Base-by-base conservation (phyloP, 1,140 invertebrate species). In the Micrasema minimum region DNA sequence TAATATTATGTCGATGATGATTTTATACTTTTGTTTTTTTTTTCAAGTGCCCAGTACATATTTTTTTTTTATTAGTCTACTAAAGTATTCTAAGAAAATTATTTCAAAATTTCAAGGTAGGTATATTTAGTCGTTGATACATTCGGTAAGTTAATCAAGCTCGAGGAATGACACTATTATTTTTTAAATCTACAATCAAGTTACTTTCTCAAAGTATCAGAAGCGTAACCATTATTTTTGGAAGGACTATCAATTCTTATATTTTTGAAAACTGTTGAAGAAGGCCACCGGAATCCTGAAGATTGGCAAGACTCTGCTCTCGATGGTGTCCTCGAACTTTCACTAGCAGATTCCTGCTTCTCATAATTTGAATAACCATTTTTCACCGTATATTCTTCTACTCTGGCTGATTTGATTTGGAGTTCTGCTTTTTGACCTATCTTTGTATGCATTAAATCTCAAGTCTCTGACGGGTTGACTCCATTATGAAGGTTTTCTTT, bases 261-360 rank as follows among this genome's bases (percentile, higher is more conserved):
- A 59, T 75, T 75, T 59, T 75, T 75, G 31, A 75, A 75, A 20
- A 75, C 70, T 18, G 57, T 67, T 5, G 72, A 70, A 48, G 73
- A 65, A 1, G 73, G 70, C 73, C 73, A 75, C 22, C 67, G 45
- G 35, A 75, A 75, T 1, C 69, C 69, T 12, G 70, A 20, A 37
- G 67, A 65, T 18, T 67, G 62, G 26, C 46, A 57, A 16, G 71
- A 72, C 23, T 69, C 62, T 10, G 65, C 48, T 62, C 57, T 62
- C n/a, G 55, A 62, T 18, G 55, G 46, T 12, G 69, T 66, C 20
- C 70, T 68, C 1, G 69, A 50, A 18, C 18, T 72, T 69, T 71
- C 73, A 43, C 53, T 62, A 0, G 53, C 37, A 20, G 62, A 51
- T 61, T 72, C 73, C 4, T 38, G 50, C 43, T 66, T 37, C n/a